Conservation (phyloP, 2,797 vertebrate species). For the Australoheros facetus region DNA sequence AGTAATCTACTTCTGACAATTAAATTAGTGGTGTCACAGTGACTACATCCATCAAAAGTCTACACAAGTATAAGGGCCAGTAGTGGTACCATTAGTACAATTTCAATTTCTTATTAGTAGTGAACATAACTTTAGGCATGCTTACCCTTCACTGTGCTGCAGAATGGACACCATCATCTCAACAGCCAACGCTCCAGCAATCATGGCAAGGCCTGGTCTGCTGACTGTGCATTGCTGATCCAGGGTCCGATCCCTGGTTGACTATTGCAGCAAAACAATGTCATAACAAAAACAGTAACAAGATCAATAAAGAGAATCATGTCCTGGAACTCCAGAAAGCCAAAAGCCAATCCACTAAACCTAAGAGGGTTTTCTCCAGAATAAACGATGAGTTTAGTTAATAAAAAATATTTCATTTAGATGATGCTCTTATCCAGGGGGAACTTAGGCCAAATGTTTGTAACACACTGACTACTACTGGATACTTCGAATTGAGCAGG, state of each 20-base stretch:
- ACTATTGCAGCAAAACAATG: conserved; percentile 75
- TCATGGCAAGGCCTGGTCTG: conserved; percentile 93
- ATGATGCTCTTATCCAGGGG: not conserved
- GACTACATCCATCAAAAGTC: not conserved
- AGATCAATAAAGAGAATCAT: not conserved
- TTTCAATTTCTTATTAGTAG: not conserved
- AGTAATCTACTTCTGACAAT: not conserved
- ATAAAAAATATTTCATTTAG: not conserved
- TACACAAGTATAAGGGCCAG: not conserved
- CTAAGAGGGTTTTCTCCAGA: not conserved
- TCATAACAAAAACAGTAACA: not conserved
- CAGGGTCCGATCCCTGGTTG: conserved; percentile 93
- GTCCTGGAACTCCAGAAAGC: not conserved
- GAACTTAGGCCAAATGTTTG: not conserved
- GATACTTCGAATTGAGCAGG: not conserved
- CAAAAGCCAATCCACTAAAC: not conserved
- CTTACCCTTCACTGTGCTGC: conserved; percentile 96
- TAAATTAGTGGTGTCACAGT: not conserved
- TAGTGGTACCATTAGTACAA: not conserved
- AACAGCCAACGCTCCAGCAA: conserved; percentile 94
- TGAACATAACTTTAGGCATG: not conserved
- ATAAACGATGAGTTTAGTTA: not conserved
- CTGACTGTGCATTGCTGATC: conserved; percentile 99
- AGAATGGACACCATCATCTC: conserved; percentile 97
- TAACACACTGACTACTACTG: not conserved